Conservation (phyloP, 35 echinoderm and acorn worm species). For the Ophiothrix spiculata region DNA sequence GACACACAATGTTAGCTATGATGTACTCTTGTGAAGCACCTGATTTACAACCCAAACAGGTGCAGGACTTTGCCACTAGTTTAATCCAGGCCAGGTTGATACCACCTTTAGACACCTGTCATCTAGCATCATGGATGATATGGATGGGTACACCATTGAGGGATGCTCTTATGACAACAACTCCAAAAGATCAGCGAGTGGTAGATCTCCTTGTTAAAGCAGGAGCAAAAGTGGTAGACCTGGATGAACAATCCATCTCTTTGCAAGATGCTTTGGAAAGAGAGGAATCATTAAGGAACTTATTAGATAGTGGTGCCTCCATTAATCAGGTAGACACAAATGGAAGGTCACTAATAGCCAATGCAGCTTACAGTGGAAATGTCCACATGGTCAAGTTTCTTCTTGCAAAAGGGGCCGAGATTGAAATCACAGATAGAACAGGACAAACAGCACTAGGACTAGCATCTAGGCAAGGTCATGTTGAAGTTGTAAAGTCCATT, state of each 20-base stretch:
- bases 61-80: slow-evolving; percentile 95
- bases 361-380: slow-evolving; percentile 94
- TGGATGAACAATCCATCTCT: slow-evolving; percentile 80
- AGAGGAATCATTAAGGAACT: slow-evolving; percentile 77
- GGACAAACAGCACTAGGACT: slow-evolving; percentile 90
- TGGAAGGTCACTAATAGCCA: slow-evolving; percentile 88
- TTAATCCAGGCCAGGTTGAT: slow-evolving; percentile 73
- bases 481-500: slow-evolving; percentile 73
- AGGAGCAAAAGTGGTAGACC: slow-evolving; percentile 86
- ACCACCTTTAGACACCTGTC: slow-evolving; percentile 68
- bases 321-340: slow-evolving; percentile 95
- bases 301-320: slow-evolving; percentile 90
- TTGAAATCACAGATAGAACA: slow-evolving; percentile 76
- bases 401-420: slow-evolving; percentile 63
- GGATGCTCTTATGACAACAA: slow-evolving; percentile 68
- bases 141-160: slow-evolving; percentile 88
- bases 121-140: slow-evolving; percentile 87
- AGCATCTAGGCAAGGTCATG: slow-evolving; percentile 85
- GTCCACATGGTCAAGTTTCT: slow-evolving; percentile 78
- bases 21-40: slow-evolving; percentile 88
- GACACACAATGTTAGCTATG: slow-evolving; percentile 96
- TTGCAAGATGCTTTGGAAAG: slow-evolving; percentile 89
- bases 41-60: slow-evolving; percentile 71
- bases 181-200: slow-evolving; percentile 73
- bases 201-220: slow-evolving; percentile 77